Conservation (phyloP, 1,140 invertebrate genomes). For the Pseudachorutes palmiensis region DNA sequence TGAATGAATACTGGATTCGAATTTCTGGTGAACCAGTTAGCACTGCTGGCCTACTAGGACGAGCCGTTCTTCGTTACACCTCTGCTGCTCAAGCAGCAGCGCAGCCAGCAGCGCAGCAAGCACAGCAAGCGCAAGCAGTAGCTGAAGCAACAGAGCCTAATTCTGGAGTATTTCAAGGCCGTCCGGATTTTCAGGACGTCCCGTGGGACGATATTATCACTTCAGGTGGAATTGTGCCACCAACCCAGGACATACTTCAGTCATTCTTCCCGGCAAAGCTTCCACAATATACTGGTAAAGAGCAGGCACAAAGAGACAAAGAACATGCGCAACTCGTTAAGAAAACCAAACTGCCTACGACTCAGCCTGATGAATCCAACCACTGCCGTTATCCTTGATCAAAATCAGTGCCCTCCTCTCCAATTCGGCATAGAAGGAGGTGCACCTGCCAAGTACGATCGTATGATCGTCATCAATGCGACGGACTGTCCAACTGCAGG, state of each 20-base stretch:
- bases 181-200: neutral
- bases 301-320: neutral
- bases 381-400: neutral
- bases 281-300: neutral
- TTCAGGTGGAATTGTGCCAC: neutral
- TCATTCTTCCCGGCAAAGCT: neutral
- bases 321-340: neutral
- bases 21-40: slow-evolving; percentile 1
- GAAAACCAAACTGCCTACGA: neutral
- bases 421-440: neutral
- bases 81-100: neutral
- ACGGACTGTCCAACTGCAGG: neutral
- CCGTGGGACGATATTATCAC: neutral
- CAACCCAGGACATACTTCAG: neutral
- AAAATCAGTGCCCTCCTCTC: neutral
- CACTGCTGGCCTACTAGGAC: neutral
- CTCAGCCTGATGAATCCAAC: neutral
- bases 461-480: neutral
- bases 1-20: neutral
- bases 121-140: neutral
- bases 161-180: neutral
- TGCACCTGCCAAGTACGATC: neutral
- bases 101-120: neutral
- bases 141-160: neutral
- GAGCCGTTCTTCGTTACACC: neutral